Percentiles rank a stretch among this genome's conserved stretches.
Evolutionary conservation across 2,113 vertebrate species (phyloP).

Genomic region (Lepisosteus osseus): DNA sequence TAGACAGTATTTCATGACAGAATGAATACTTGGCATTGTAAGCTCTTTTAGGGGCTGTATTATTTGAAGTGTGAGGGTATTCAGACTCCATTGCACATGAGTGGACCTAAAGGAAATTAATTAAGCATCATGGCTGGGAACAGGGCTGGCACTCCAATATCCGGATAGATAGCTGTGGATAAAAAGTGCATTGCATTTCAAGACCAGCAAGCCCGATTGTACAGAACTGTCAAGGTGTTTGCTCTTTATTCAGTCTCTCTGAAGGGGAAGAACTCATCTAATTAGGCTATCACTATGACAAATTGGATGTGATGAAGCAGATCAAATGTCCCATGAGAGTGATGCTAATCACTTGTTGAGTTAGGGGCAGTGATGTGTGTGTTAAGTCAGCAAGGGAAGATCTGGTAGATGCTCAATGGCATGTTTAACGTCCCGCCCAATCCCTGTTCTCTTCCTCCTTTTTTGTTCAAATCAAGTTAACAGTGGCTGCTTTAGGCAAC

Average conservation of each 20-base stretch:
- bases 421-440: not conserved
- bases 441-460: not conserved
- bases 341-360: conserved; percentile 49
- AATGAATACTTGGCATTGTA: no score
- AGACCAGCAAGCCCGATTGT: conserved; percentile 34
- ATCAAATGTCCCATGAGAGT: conserved; percentile 44
- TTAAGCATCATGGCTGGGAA: conserved; percentile 18
- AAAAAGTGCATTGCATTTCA: conserved; percentile 28
- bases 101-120: conserved; percentile 12
- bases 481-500: not conserved
- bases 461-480: not conserved
- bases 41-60: no score
- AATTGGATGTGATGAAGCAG: conserved; percentile 59
- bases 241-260: conserved; percentile 32
- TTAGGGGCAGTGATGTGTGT: conserved; percentile 46
- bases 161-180: conserved; percentile 30
- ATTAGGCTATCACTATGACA: conserved; percentile 60
- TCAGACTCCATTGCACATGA: conserved; percentile 24
- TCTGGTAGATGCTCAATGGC: not conserved
- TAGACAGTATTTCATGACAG: no score
- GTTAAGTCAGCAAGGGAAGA: not conserved
- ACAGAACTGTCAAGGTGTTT: conserved; percentile 40
- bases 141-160: conserved; percentile 37
- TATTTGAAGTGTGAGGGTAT: conserved; percentile 5
- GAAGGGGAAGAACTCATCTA: conserved; percentile 58